Base-by-base conservation (phyloP, 2,113 vertebrate genomes). In the Bambusicola thoracicus region DNA sequence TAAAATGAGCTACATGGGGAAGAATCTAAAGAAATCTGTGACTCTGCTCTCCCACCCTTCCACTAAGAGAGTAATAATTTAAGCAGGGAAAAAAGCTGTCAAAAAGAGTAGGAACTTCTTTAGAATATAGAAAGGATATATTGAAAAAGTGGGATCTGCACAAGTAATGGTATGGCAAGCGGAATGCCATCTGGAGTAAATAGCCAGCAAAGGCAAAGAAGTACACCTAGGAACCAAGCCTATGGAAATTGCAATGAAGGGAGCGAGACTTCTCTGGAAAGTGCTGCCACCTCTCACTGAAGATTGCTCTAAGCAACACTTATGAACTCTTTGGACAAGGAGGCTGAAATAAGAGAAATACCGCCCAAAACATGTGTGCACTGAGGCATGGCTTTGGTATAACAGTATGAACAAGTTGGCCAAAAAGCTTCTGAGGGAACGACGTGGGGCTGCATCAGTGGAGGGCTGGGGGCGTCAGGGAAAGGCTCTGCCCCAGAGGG, bases 171-270 rank as follows among this genome's bases (percentile, higher is more conserved):
- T 6, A 74, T 8, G 27, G 30, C 34, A 70, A 32, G 34, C 30
- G 46, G 20, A 70, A 22, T 0, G 0, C 30, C 1, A 0, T 10
- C 6, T 13, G 29, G 30, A 82, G 41, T 38, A 68, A 84, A 82
- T 8, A 41, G 44, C 22, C 81, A 76, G 58, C 15, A 61, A 82
- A 82, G 69, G 1, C 55, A 79, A 58, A 51, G 38, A 56, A 59
- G 22, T 7, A 40, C 1, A 0, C 44, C 14, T n/a, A 67, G 22
- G 30, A 27, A 74, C 29, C 14, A 29, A 73, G 43, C 27, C 25
- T 83, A 27, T 32, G 17, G 24, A 72, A 92, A 55, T 4, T 49
- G 66, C 55, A 79, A 11, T 75, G 43, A 59, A 7, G 22, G 4
- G 3, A 83, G 49, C 10, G 77, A 80, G 53, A 2, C 22, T 83